Evolutionary conservation across 1,140 invertebrate species (phyloP), one percentile per base, ranked within the genome.

Genomic region (Alviniconcha marisindica): DNA sequence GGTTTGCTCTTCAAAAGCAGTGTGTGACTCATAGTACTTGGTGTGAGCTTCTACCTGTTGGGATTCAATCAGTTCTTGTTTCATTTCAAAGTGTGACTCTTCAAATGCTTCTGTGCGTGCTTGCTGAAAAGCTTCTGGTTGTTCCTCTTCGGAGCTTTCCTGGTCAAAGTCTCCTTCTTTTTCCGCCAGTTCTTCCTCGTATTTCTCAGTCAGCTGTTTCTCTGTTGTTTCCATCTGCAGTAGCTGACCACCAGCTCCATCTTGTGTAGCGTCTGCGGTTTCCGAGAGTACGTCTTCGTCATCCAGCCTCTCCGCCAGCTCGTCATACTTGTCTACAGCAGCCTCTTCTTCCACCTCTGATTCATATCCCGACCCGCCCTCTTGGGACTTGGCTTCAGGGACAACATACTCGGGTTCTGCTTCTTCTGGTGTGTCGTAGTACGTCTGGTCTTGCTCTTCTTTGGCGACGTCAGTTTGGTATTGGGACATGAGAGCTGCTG

Each of bases 401-500:
- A 33, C 73, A 33, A 31, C 40, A 21, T 51, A 76, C 24, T 31
- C 42, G 4, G 76, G 33, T 48, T 81, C 63, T 66, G 56, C 44
- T 31, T 81, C 79, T 69, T 38, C 81, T 73, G 54, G 44, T 42
- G 54, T 24, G 38, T 82, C 51, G 14, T n/a, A 0, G 14, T 4
- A 24, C 7, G 36, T 0, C 28, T 66, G 2, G 12, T 76, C 38
- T 7, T 2, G 21, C n/a, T 84, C 42, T 28, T 44, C 44, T 74
- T 73, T 78, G 40, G 38, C 24, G 31, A 33, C 28, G 3, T 56
- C 81, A 14, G 31, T 66, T 5, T 63, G 76, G 31, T 69, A 77
- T 28, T 85, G 81, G n/a, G 81, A 81, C 77, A 85, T 77, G 31
- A 85, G 84, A 36, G 84, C 84, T 60, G 82, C 83, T 31, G 83